These are phyloP conservation scores for Brachypteracias leptosomus DNA, from an alignment of 2,113 vertebrate species.

Conservation along the genomic window DNA sequence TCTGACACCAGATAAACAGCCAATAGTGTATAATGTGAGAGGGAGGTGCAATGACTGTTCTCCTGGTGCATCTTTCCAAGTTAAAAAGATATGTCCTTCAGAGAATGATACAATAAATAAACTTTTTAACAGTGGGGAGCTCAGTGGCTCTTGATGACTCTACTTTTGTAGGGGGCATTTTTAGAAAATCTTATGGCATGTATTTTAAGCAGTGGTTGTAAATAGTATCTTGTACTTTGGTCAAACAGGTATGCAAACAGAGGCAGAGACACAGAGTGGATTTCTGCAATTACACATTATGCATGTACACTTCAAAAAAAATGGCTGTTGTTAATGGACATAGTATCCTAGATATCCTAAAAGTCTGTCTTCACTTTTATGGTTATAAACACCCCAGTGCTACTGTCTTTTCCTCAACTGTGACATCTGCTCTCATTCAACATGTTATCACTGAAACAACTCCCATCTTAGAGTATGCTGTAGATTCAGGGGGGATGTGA, in stretches of 20 bases:
- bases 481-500: not conserved
- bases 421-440: not conserved
- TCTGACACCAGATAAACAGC: not conserved
- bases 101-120: not conserved
- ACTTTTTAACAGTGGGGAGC: not conserved
- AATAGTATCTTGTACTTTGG: not conserved
- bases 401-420: not conserved
- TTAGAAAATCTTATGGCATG: not conserved
- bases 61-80: not conserved
- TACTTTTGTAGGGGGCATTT: not conserved
- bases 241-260: not conserved
- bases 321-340: not conserved
- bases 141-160: not conserved
- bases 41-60: not conserved
- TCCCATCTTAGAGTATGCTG: not conserved
- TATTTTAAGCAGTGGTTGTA: not conserved
- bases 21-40: accelerated
- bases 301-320: not conserved
- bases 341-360: not conserved
- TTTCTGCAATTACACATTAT: not conserved
- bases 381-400: not conserved
- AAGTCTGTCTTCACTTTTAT: not conserved
- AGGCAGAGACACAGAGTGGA: not conserved
- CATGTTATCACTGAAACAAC: not conserved
- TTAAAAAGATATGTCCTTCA: not conserved